Conservation (phyloP, 2,113 vertebrate genomes). For the Tiliqua scincoides region DNA sequence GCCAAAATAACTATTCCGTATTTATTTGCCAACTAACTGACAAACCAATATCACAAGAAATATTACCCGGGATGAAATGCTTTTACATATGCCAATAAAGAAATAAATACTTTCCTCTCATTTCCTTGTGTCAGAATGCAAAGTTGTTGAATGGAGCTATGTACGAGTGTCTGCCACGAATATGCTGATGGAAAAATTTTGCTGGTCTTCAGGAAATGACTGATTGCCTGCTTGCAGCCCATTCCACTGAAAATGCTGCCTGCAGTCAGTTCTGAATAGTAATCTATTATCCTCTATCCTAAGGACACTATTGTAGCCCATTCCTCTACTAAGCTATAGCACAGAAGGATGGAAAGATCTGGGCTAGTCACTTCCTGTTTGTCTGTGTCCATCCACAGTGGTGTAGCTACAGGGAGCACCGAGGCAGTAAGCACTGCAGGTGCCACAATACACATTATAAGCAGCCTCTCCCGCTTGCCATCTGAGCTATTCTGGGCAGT, state of each 20-base stretch:
- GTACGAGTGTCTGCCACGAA: slow-evolving; percentile 10
- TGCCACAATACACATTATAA: too few relatives aligned
- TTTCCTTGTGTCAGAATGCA: slow-evolving; percentile 40
- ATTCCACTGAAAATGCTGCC: slow-evolving; percentile 36
- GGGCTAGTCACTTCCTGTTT: not conserved
- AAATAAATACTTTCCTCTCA: slow-evolving; percentile 39
- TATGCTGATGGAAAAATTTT: not conserved
- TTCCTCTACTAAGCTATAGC: not conserved
- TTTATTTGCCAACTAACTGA: slow-evolving; percentile 71
- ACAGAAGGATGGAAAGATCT: not conserved
- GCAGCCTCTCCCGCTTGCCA: too few relatives aligned
- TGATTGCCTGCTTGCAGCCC: slow-evolving; percentile 30
- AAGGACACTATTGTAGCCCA: not conserved
- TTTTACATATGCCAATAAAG: slow-evolving; percentile 58
- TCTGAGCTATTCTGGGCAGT: too few relatives aligned
- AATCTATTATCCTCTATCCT: slow-evolving; percentile 22
- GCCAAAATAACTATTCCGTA: slow-evolving; percentile 58
- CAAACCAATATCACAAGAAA: slow-evolving; percentile 63
- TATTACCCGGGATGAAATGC: slow-evolving; percentile 55
- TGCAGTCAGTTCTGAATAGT: slow-evolving; percentile 16
- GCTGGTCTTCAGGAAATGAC: slow-evolving; percentile 36
- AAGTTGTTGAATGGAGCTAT: slow-evolving; percentile 15
- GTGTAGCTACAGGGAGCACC: too few relatives aligned
- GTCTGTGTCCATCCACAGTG: not conserved
- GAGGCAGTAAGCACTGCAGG: too few relatives aligned